Percentiles rank a stretch among this genome's conserved stretches.
Evolutionary conservation across 2,888 invertebrate species (phyloP).

Genomic region (Choristoneura rosaceana): DNA sequence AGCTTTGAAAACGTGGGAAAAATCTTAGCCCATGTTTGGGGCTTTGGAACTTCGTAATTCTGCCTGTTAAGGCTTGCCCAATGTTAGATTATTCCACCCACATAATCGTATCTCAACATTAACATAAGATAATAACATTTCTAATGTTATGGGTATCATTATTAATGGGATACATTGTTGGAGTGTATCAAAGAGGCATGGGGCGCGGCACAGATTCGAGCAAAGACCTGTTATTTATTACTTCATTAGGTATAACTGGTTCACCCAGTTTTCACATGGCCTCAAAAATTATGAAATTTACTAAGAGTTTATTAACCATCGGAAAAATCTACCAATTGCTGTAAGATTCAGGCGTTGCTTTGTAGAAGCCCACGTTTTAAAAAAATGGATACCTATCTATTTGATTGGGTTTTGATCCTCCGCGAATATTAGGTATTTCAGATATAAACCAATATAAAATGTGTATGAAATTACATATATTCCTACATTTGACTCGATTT

Average conservation of each 20-base stretch:
- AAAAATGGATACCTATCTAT: too few species aligned
- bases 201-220: neutral
- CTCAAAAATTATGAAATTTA: neutral
- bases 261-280: neutral
- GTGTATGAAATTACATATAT: too few species aligned
- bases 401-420: too few species aligned
- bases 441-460: too few species aligned
- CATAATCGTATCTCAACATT: slow-evolving; percentile 9
- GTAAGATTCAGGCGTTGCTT: too few species aligned
- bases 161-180: slow-evolving; percentile 14
- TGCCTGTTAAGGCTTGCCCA: slow-evolving; percentile 9
- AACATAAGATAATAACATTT: slow-evolving; percentile 37
- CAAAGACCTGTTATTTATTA: neutral
- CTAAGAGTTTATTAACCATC: too few species aligned
- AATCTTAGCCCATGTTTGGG: slow-evolving; percentile 10
- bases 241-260: neutral
- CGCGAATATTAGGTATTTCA: too few species aligned
- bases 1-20: slow-evolving; percentile 30
- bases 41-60: slow-evolving; percentile 6
- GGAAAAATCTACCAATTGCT: too few species aligned
- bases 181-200: neutral
- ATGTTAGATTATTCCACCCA: slow-evolving; percentile 21
- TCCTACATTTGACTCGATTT: too few species aligned
- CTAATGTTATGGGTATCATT: slow-evolving; percentile 24
- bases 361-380: too few species aligned